phyloP scores from a whole-genome alignment of 2,888 invertebrate genomes.

The Tipula unca region DNA sequence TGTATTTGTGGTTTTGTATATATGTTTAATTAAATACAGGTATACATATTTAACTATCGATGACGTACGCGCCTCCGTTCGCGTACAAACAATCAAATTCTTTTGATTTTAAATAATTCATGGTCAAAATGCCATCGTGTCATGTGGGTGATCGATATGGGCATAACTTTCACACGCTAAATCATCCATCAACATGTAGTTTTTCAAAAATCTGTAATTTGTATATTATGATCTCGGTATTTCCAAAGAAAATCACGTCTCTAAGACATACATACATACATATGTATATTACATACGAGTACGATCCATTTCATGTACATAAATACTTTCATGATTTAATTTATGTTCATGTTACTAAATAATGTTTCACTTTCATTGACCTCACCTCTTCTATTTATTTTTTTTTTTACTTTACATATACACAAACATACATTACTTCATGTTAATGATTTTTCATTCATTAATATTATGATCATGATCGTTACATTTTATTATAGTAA shows the following conservation, averaged over 20 bases:
- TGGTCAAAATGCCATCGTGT: background rate
- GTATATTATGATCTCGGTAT: background rate
- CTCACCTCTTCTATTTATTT: background rate
- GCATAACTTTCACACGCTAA: background rate
- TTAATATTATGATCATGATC: slow-evolving; percentile 9
- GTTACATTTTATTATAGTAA: background rate
- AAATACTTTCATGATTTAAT: background rate
- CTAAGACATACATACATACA: background rate
- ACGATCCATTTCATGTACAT: background rate
- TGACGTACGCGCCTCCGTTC: background rate
- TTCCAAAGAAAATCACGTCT: background rate
- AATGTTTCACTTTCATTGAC: slow-evolving; percentile 14
- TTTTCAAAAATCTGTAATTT: no score
- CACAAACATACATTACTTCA: background rate
- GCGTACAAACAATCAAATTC: background rate
- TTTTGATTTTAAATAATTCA: background rate
- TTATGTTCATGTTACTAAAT: background rate
- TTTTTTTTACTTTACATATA: background rate
- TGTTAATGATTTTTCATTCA: background rate
- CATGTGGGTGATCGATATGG: background rate
- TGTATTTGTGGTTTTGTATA: background rate
- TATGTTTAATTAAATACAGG: background rate
- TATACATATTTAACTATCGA: background rate
- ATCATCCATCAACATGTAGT: background rate
- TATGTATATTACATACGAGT: background rate